These are phyloP conservation scores for Meleagris gallopavo DNA, from an alignment of 2,113 vertebrate species.

Conservation along the genomic window DNA sequence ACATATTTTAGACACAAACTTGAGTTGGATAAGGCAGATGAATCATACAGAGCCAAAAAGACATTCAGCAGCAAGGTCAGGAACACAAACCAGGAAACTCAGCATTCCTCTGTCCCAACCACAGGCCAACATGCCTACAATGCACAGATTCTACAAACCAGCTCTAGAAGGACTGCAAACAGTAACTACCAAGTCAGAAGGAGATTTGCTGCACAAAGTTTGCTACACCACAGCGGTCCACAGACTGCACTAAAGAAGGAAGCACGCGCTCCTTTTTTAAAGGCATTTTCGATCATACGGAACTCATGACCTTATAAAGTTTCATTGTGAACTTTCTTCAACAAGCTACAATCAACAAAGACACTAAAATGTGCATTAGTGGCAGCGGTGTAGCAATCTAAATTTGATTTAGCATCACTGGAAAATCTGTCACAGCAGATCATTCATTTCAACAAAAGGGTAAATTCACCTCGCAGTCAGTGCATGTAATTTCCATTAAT, in stretches of 20 bases:
- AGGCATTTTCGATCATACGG: not conserved
- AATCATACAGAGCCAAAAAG: not conserved
- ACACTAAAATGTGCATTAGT: not conserved
- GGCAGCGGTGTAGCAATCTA: not conserved
- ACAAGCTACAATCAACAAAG: not conserved
- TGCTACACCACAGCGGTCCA: not conserved
- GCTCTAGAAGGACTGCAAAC: not conserved
- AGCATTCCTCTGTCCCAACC: not conserved
- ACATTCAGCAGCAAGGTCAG: not conserved
- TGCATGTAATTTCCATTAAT: constrained; percentile 47
- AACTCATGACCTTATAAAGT: not conserved
- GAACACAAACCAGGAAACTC: not conserved
- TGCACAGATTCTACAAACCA: not conserved
- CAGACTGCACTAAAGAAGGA: not conserved
- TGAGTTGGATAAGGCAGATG: not conserved
- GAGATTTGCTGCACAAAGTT: not conserved
- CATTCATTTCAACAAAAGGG: constrained; percentile 28
- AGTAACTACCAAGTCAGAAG: not conserved
- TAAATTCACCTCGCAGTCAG: constrained; percentile 26
- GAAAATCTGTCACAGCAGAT: constrained; percentile 42
- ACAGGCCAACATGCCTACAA: not conserved
- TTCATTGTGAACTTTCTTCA: not conserved
- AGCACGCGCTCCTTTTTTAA: not conserved
- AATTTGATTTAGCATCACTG: not conserved
- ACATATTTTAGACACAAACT: not conserved